Conservation (phyloP, 1,140 invertebrate genomes). For the Drosophila nigromelanica region DNA sequence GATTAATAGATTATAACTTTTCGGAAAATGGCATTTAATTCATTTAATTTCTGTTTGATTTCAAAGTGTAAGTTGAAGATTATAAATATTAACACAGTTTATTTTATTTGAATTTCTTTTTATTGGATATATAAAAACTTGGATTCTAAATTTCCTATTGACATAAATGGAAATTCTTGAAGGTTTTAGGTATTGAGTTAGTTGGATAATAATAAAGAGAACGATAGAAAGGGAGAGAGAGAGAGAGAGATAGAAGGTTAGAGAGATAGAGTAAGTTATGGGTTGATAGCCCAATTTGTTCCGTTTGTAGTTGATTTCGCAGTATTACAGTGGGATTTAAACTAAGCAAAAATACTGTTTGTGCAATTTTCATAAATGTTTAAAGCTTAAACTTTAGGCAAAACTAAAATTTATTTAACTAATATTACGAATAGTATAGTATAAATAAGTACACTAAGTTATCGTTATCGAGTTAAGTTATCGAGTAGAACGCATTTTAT, state of each 20-base stretch:
- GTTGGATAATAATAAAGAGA: slow-evolving; percentile 24
- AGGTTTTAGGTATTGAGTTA: slow-evolving; percentile 31
- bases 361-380: slow-evolving; percentile 73
- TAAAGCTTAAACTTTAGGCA: slow-evolving; percentile 74
- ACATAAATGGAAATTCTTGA: slow-evolving; percentile 47
- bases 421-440: slow-evolving; percentile 32
- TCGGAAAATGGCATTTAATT: slow-evolving; percentile 65
- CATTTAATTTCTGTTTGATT: slow-evolving; percentile 25
- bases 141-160: slow-evolving; percentile 23
- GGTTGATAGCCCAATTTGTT: slow-evolving; percentile 19
- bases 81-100: slow-evolving; percentile 79
- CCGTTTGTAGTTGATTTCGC: slow-evolving; percentile 30
- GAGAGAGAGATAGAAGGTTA: slow-evolving; percentile 16
- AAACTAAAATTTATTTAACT: slow-evolving; percentile 66
- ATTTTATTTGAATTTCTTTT: slow-evolving; percentile 37
- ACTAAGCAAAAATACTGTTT: slow-evolving; percentile 82
- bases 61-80: slow-evolving; percentile 48
- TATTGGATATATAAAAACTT: slow-evolving; percentile 11
- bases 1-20: slow-evolving; percentile 52
- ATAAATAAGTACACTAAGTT: slow-evolving; percentile 31
- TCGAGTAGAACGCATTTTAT: slow-evolving; percentile 38
- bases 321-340: slow-evolving; percentile 42
- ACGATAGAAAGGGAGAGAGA: slow-evolving; percentile 1
- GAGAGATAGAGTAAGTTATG: slow-evolving; percentile 17
- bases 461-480: slow-evolving; percentile 26